Conservation (phyloP, 2,113 vertebrate genomes). For the Mesocricetus auratus region DNA sequence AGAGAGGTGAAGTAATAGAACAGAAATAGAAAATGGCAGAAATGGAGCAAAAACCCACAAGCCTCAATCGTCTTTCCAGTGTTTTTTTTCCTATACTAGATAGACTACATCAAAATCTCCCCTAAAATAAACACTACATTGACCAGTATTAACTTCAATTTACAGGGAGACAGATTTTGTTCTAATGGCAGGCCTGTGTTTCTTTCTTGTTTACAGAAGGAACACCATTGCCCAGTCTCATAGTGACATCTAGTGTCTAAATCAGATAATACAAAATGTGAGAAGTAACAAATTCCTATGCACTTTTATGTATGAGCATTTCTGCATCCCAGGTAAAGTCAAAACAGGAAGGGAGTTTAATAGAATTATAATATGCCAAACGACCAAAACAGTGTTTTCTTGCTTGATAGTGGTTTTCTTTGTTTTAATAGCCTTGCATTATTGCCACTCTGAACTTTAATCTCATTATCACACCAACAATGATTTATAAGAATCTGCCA, state of each 20-base stretch:
- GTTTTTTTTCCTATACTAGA: not conserved
- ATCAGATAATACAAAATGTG: not conserved
- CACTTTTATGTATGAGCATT: not conserved
- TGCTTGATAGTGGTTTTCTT: not conserved
- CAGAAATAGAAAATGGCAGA: not conserved
- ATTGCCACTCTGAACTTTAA: not conserved
- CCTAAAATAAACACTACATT: not conserved
- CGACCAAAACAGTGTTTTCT: not conserved
- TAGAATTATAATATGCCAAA: not conserved
- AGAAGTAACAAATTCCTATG: not conserved
- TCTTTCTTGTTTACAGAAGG: not conserved
- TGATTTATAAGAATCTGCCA: not conserved
- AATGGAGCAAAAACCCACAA: not conserved
- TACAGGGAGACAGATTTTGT: not conserved
- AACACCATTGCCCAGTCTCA: not conserved
- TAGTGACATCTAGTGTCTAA: slow-evolving; percentile 73
- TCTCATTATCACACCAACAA: not conserved
- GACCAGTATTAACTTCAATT: not conserved
- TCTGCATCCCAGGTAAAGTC: not conserved
- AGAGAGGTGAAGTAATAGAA: not conserved
- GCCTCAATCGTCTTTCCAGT: not conserved
- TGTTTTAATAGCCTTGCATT: not conserved
- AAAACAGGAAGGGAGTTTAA: not conserved
- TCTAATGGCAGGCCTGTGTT: slow-evolving; percentile 55
- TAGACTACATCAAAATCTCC: not conserved